Base-by-base conservation (phyloP, 2,113 vertebrate genomes). In the Columbina picui region DNA sequence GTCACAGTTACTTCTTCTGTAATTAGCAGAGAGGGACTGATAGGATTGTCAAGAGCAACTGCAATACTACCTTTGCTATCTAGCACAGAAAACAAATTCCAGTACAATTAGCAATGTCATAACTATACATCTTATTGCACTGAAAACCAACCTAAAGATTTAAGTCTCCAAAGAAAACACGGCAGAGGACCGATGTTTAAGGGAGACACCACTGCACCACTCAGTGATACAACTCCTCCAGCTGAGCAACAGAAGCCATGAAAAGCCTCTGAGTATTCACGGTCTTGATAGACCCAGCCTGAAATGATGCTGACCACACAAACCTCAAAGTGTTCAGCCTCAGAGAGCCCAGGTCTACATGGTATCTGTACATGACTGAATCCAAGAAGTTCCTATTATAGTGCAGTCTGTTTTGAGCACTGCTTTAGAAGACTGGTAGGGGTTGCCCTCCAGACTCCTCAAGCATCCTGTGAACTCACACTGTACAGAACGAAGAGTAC, bases 1-100 rank as follows among this genome's bases (percentile, higher is more conserved):
- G 38, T 4, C 2, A 2, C 6, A 52, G 9, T 34, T 41, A 60
- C 11, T 56, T 83, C 12, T n/a, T 25, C 30, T 39, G 0, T 14
- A 55, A 50, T 76, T 50, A 84, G 55, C 10, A 55, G 5, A 57
- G 29, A 80, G 10, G 7, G 2, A 70, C 9, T 1, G 0, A 25
- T 3, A 21, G 1, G 3, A 69, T 1, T 22, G 41, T 9, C 11
- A 41, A 20, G 1, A 82, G 21, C 59, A 84, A 36, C 10, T 79
- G 30, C 56, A 87, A 13, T 7, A 32, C 7, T 18, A 39, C 12
- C 7, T 65, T 21, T 65, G 39, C 29, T 49, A n/a, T 32, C 23
- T 49, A 39, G 10, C 7, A 50, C 0, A 12, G 23, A 6, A 93
- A 45, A 32, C 10, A 3, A 43, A 21, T 50, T 77, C 6, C 29